Evolutionary conservation across 2,113 vertebrate genomes (phyloP).

Genomic region (Carassius gibelio): DNA sequence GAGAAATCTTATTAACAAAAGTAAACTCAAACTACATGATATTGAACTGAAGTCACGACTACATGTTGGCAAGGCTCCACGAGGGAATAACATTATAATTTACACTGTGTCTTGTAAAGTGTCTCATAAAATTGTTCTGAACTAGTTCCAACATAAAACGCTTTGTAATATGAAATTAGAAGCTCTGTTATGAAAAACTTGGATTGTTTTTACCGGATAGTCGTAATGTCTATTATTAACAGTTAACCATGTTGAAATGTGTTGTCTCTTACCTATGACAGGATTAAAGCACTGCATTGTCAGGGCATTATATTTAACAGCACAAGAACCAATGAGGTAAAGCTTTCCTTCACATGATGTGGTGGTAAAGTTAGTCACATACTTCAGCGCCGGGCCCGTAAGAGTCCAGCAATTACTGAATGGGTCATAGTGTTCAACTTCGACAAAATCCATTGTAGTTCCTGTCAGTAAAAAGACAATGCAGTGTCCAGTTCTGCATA

Average conservation of each 20-base stretch:
- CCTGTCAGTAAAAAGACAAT: conserved; percentile 71
- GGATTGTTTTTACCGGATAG: conserved; percentile 3
- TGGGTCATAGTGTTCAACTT: conserved; percentile 92
- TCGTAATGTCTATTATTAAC: not conserved
- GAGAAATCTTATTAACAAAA: not conserved
- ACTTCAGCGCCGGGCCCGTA: conserved; percentile 85
- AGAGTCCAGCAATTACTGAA: conserved; percentile 86
- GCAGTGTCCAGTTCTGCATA: not conserved
- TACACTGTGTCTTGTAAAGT: not conserved
- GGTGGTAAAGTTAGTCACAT: conserved; percentile 91
- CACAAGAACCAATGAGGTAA: conserved; percentile 94
- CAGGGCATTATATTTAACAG: conserved; percentile 91
- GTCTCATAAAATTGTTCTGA: not conserved
- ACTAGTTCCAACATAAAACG: not conserved
- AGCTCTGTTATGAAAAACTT: not conserved
- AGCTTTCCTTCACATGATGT: conserved; percentile 86
- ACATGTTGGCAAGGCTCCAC: not conserved
- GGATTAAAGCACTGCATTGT: conserved; percentile 97
- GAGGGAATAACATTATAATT: not conserved
- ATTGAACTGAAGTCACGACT: not conserved
- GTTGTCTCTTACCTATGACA: conserved; percentile 79
- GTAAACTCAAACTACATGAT: not conserved
- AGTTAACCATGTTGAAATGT: not conserved
- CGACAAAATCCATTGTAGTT: conserved; percentile 81
- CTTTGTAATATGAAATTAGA: not conserved